Conservation (phyloP, 53 echinoderm and acorn worm genomes). For the Actinopyga echinites region DNA sequence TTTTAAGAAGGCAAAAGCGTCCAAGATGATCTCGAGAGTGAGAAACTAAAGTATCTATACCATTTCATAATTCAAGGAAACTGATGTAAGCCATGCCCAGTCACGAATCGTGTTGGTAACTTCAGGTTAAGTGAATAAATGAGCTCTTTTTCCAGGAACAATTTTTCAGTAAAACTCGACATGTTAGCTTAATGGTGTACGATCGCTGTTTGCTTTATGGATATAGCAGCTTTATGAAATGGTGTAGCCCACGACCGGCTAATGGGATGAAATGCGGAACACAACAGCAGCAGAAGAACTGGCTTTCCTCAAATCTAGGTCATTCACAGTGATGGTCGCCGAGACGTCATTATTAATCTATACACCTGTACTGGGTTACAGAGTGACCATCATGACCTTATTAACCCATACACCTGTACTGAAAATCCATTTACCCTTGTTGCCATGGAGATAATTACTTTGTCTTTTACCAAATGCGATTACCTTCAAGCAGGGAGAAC, state of each 20-base stretch:
- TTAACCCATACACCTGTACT: constrained; percentile 5
- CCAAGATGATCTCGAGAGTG: too few relatives aligned
- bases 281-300: not conserved
- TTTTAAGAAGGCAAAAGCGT: too few relatives aligned
- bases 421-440: constrained; percentile 14
- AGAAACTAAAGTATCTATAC: not conserved
- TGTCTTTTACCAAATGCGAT: not conserved
- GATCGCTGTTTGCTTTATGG: too few relatives aligned
- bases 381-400: not conserved
- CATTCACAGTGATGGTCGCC: not conserved
- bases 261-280: not conserved
- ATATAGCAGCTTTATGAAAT: not conserved
- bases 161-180: too few relatives aligned
- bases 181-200: too few relatives aligned
- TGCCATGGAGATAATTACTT: constrained; percentile 27
- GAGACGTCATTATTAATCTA: not conserved
- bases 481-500: constrained; percentile 1
- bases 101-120: not conserved
- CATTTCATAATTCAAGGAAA: not conserved
- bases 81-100: not conserved
- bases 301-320: constrained; percentile 1
- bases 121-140: not conserved
- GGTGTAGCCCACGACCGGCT: not conserved
- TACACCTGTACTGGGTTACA: too few relatives aligned
- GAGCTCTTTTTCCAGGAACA: too few relatives aligned